phyloP scores from a whole-genome alignment of 2,113 vertebrate genomes.

The Emydura subglobosa region DNA sequence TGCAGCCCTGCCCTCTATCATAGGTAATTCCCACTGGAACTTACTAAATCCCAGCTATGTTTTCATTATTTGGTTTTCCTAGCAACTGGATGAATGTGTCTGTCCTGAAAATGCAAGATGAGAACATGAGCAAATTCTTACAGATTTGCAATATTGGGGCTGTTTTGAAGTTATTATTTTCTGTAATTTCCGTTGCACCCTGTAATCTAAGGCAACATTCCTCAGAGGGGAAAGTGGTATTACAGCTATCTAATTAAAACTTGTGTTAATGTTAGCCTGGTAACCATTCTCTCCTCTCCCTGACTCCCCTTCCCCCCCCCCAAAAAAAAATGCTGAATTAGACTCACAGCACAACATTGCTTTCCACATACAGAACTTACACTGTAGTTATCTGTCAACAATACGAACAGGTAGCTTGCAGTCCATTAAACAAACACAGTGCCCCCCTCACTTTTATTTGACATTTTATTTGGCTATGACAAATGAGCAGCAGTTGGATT shows the following conservation, averaged over 20 bases:
- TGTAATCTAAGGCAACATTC: slow-evolving; percentile 74
- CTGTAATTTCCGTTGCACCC: slow-evolving; percentile 74
- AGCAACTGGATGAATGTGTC: slow-evolving; percentile 83
- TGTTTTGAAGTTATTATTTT: slow-evolving; percentile 78
- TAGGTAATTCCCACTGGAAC: slow-evolving; percentile 90
- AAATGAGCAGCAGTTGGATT: slow-evolving; percentile 99
- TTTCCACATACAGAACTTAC: slow-evolving; percentile 73
- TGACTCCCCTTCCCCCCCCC: background rate
- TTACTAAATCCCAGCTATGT: slow-evolving; percentile 86
- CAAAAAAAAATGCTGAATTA: slow-evolving; percentile 25
- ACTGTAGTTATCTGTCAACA: slow-evolving; percentile 83
- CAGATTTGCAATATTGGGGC: slow-evolving; percentile 71
- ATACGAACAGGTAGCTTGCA: slow-evolving; percentile 95
- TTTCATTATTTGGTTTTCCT: slow-evolving; percentile 89
- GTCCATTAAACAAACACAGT: slow-evolving; percentile 98
- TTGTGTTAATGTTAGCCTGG: slow-evolving; percentile 76
- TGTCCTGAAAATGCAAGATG: slow-evolving; percentile 78
- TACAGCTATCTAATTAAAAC: slow-evolving; percentile 84
- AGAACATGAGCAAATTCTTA: slow-evolving; percentile 79
- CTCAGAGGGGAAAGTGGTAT: slow-evolving; percentile 79
- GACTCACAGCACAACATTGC: slow-evolving; percentile 56
- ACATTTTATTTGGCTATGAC: slow-evolving; percentile 99
- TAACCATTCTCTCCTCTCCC: slow-evolving; percentile 30
- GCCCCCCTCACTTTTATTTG: slow-evolving; percentile 99
- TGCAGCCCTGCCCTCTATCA: slow-evolving; percentile 90